Evolutionary conservation across 2,797 vertebrate species (phyloP).

Genomic region (Gymnocypris eckloni): DNA sequence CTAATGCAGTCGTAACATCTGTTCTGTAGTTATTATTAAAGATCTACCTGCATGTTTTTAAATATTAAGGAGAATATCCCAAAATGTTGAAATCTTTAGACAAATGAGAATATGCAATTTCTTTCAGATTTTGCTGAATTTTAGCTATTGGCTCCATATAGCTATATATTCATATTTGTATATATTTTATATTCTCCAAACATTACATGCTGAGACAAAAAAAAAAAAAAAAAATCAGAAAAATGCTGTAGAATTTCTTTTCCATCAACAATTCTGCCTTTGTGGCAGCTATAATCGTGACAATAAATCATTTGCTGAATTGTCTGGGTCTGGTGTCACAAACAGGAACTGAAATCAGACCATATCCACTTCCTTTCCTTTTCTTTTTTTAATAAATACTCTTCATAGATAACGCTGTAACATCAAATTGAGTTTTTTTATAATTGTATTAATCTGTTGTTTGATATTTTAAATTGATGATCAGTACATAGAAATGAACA

Average conservation of each 20-base stretch:
- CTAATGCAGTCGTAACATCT: background rate
- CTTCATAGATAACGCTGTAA: background rate
- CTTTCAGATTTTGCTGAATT: background rate
- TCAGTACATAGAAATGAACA: background rate
- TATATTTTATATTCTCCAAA: background rate
- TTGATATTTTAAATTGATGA: background rate
- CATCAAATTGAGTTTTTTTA: background rate
- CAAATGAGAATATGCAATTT: background rate
- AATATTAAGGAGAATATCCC: background rate
- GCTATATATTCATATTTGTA: background rate
- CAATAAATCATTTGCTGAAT: background rate
- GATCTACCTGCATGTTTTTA: background rate
- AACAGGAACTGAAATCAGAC: constrained; percentile 20
- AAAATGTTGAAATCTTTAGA: background rate
- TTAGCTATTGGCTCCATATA: background rate
- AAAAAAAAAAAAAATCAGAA: too few species aligned
- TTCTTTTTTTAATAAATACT: background rate
- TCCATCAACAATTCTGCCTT: background rate
- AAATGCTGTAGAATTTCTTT: too few species aligned
- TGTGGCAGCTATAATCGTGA: background rate
- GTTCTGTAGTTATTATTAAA: background rate
- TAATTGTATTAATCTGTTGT: background rate
- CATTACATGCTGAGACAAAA: background rate
- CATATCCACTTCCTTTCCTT: background rate
- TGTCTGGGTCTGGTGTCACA: constrained; percentile 3